phyloP scores from a whole-genome alignment of 2,888 invertebrate genomes.

The Strigamia maritima region DNA sequence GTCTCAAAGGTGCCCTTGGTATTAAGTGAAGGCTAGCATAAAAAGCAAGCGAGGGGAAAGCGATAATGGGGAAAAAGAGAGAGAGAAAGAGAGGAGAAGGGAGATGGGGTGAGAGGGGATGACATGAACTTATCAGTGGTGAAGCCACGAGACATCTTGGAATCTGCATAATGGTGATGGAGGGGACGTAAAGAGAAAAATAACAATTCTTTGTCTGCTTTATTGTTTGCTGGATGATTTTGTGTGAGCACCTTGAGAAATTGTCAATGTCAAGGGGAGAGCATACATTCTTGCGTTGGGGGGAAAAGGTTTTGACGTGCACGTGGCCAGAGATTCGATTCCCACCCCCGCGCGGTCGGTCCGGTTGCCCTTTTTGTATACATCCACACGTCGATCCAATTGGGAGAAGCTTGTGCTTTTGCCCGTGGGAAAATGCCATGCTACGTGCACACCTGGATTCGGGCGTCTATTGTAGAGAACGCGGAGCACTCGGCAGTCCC shows the following conservation, averaged over 20 bases:
- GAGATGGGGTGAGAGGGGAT: neutral
- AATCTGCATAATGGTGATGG: conserved; percentile 31
- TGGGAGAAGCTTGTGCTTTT: conserved; percentile 26
- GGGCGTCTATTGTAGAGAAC: conserved; percentile 12
- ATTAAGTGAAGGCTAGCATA: conserved; percentile 9
- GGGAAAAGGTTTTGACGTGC: conserved; percentile 10
- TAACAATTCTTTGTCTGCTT: conserved; percentile 28
- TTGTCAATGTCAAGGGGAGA: conserved; percentile 18
- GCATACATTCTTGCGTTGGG: neutral
- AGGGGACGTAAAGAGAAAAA: conserved; percentile 16
- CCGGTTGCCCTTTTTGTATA: conserved; percentile 7
- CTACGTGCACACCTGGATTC: conserved; percentile 17
- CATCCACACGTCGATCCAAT: conserved; percentile 19
- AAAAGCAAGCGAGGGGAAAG: neutral
- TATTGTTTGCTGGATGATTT: conserved; percentile 32
- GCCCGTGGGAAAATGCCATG: conserved; percentile 22
- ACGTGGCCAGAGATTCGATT: conserved; percentile 20
- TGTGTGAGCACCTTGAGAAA: conserved; percentile 19
- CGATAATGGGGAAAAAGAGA: conserved; percentile 13
- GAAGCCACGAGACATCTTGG: conserved; percentile 28
- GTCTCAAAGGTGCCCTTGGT: neutral
- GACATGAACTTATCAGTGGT: conserved; percentile 26
- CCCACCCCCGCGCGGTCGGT: conserved; percentile 8
- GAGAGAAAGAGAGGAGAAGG: neutral
- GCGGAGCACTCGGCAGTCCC: neutral